phyloP scores from a whole-genome alignment of 2,797 vertebrate genomes.

The Ctenopoma multispine region DNA sequence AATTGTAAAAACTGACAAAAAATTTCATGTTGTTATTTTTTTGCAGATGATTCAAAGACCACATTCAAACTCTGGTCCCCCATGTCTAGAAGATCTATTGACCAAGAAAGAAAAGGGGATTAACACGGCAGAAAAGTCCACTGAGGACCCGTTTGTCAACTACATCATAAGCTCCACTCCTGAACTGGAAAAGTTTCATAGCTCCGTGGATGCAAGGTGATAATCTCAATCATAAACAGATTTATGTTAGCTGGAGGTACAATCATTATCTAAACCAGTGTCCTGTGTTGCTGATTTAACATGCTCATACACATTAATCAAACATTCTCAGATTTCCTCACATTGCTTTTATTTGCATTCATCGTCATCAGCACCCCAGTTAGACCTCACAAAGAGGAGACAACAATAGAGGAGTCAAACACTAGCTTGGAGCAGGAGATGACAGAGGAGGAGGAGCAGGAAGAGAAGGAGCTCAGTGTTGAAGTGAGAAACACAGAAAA shows the following conservation, averaged over 20 bases:
- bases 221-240: neutral
- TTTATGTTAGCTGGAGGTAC: conserved; percentile 10
- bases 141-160: conserved; percentile 69
- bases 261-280: neutral
- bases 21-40: conserved; percentile 2
- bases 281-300: neutral
- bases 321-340: neutral
- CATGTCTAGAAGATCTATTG: conserved; percentile 55
- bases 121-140: conserved; percentile 41
- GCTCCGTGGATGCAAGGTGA: conserved; percentile 73
- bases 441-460: conserved; percentile 23
- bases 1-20: neutral
- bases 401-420: conserved; percentile 17
- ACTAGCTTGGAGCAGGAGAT: conserved; percentile 69
- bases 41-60: conserved; percentile 53
- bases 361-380: conserved; percentile 62
- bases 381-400: conserved; percentile 29
- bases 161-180: conserved; percentile 86
- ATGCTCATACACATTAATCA: neutral
- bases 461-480: conserved; percentile 10
- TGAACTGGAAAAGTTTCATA: conserved; percentile 78
- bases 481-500: conserved; percentile 30
- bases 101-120: conserved; percentile 50
- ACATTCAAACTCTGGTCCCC: conserved; percentile 61
- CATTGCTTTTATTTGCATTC: conserved; percentile 1